These are phyloP conservation scores for Emydura subglobosa DNA, from an alignment of 2,113 vertebrate genomes.

Conservation along the genomic window DNA sequence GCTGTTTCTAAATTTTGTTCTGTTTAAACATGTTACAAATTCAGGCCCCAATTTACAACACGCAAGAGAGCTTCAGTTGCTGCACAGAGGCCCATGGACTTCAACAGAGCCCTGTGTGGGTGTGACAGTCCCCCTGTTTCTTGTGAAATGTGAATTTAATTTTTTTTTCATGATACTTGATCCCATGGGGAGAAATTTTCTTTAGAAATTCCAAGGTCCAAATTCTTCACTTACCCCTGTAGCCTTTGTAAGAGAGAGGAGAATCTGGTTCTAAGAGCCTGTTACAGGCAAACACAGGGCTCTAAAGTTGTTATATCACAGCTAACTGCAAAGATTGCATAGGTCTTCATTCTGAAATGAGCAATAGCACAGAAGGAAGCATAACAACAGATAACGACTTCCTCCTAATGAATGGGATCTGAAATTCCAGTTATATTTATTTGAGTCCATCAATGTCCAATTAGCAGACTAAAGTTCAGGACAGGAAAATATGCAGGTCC, in stretches of 20 bases:
- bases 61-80: background rate
- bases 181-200: background rate
- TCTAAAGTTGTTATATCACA: background rate
- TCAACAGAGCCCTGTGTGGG: rapidly evolving
- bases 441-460: background rate
- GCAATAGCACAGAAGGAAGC: background rate
- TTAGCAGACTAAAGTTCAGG: background rate
- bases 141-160: background rate
- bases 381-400: background rate
- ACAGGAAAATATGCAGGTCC: background rate
- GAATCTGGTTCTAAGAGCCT: background rate
- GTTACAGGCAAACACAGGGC: background rate
- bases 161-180: background rate
- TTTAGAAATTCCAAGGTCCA: background rate
- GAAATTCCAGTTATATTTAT: background rate
- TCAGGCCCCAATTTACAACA: background rate
- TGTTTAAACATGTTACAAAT: background rate
- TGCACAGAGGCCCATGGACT: background rate
- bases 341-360: background rate
- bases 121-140: background rate
- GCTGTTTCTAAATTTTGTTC: background rate
- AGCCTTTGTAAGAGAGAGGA: background rate
- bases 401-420: background rate
- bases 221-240: background rate
- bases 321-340: background rate